Base-by-base conservation (phyloP, 2,888 invertebrate genomes). In the Trichopoda pennipes region DNA sequence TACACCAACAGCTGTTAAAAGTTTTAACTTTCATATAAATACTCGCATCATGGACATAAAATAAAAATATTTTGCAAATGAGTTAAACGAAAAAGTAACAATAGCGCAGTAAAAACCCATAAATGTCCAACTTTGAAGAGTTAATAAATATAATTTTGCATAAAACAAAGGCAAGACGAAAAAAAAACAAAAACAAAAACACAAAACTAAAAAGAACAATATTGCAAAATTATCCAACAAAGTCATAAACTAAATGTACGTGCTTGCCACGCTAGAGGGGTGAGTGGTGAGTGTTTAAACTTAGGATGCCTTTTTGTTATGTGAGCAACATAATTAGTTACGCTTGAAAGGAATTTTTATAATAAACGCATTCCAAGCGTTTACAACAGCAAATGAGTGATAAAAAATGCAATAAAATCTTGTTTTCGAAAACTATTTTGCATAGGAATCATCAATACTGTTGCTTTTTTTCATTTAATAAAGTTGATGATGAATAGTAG, bases 361-460 rank as follows among this genome's bases (percentile, higher is more conserved):
- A 85, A 74, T 55, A 74, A 69, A 74, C 69, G 78, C 73, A 79
- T 81, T 81, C 81, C 69, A 47, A 64, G 21, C 53, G 56, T 55
- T 80, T 68, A 63, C 68, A 78, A 55, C 58, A 77, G 56, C 70
- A 78, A 82, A 82, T 72, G 85, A 84, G 85, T 86, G 86, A 89
- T 88, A 88, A 88, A 88, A 38, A 88, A 85, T 86, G 87, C 87
- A 86, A 88, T 88, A 89, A 88, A 89, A 87, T 86, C 58, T 66
- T 69, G 55, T 70, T 70, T 42, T 56, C 56, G 42, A 66, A 69
- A 82, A 82, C 82, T 82, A 82, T 79, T 82, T 82, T 82, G 75
- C 82, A 82, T 82, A 82, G 82, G 79, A 82, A 82, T 79, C 79
- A 68, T 82, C n/a, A n/a, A n/a, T 76, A 76, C 47, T 66, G 66